phyloP scores from a whole-genome alignment of 2,797 vertebrate species.

The Danionella dracula region DNA sequence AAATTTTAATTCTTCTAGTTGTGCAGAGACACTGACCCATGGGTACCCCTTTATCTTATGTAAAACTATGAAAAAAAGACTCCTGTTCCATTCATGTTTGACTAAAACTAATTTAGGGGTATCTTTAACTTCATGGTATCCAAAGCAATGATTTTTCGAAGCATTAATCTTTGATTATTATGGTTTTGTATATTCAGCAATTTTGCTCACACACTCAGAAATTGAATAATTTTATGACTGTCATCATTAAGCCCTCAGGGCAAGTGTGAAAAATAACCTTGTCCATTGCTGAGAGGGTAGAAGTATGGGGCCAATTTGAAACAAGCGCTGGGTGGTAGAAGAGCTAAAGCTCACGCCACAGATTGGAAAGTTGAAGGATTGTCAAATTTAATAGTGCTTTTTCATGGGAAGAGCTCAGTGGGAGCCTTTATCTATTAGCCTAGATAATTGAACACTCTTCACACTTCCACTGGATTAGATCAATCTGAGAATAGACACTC shows the following conservation, averaged over 20 bases:
- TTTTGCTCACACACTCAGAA: no score
- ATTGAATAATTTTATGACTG: slow-evolving; percentile 9
- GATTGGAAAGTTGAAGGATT: slow-evolving; percentile 30
- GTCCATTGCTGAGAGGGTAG: not conserved
- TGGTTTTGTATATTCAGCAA: no score
- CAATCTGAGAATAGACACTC: slow-evolving; percentile 47
- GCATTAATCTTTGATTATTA: no score
- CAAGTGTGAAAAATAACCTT: slow-evolving; percentile 24
- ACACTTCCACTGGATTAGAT: slow-evolving; percentile 56
- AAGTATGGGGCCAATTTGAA: slow-evolving; percentile 24
- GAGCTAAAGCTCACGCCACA: slow-evolving; percentile 19
- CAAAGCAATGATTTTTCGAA: no score
- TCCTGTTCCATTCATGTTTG: no score
- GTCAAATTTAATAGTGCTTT: slow-evolving; percentile 41
- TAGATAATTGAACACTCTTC: slow-evolving; percentile 52
- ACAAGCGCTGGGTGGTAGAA: slow-evolving; percentile 16
- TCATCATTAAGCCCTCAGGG: slow-evolving; percentile 28
- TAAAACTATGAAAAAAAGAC: no score
- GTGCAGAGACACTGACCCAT: no score
- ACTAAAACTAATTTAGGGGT: no score
- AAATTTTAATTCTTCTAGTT: no score
- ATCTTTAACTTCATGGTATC: no score
- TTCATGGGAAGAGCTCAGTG: slow-evolving; percentile 34
- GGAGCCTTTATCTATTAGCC: slow-evolving; percentile 45
- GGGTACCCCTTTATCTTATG: no score